phyloP scores from a whole-genome alignment of 2,888 invertebrate genomes.

The Sesia apiformis region DNA sequence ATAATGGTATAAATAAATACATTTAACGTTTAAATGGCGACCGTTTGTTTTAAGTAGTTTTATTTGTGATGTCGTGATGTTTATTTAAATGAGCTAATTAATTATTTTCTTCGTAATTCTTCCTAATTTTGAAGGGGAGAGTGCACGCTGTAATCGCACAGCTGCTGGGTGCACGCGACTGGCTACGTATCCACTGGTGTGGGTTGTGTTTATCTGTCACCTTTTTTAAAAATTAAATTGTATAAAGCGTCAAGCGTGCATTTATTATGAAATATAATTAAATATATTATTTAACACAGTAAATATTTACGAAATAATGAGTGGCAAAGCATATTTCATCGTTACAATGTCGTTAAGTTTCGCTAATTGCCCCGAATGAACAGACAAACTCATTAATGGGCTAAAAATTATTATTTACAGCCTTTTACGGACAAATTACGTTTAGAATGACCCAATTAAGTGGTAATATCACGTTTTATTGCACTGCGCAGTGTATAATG shows the following conservation, averaged over 20 bases:
- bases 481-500: background rate
- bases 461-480: slow-evolving; percentile 5
- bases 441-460: slow-evolving; percentile 5
- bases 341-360: slow-evolving; percentile 17
- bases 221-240: no score
- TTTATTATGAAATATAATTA: no score
- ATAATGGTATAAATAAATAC: slow-evolving; percentile 48
- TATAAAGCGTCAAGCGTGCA: no score
- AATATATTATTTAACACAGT: no score
- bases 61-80: background rate
- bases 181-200: no score
- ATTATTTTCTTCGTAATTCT: no score
- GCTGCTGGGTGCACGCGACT: no score
- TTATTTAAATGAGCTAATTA: no score
- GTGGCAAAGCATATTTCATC: slow-evolving; percentile 11
- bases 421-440: slow-evolving; percentile 8
- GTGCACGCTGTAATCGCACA: no score
- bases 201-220: no score
- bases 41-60: slow-evolving; percentile 6
- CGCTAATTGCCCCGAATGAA: slow-evolving; percentile 17
- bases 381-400: slow-evolving; percentile 16
- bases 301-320: background rate
- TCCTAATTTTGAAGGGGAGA: no score
- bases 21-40: slow-evolving; percentile 23
- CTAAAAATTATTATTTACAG: slow-evolving; percentile 22